phyloP scores from a whole-genome alignment of 2,797 vertebrate species.

The Streptopelia turtur region DNA sequence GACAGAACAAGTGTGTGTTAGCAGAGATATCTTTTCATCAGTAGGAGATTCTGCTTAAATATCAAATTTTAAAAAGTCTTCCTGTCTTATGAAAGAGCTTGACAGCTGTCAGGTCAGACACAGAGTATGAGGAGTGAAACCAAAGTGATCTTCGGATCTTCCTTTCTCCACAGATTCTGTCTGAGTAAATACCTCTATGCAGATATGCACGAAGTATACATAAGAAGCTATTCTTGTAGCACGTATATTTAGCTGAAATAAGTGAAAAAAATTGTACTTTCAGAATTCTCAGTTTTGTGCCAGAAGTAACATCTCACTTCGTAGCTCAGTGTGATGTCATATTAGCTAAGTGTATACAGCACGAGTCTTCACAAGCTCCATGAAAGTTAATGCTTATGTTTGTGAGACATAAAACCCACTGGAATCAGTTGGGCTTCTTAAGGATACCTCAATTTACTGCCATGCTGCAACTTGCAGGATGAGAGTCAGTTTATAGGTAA shows the following conservation, averaged over 20 bases:
- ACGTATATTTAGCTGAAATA: neutral
- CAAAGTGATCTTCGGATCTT: neutral
- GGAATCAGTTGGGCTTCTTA: neutral
- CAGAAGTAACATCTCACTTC: neutral
- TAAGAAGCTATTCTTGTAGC: neutral
- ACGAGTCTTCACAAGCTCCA: neutral
- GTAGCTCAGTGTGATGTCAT: neutral
- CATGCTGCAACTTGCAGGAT: neutral
- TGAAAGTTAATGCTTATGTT: neutral
- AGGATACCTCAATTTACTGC: neutral
- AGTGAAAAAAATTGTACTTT: neutral
- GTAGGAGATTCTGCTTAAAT: slow-evolving; percentile 15
- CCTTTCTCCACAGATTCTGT: neutral
- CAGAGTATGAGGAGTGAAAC: neutral
- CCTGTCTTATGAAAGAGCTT: neutral
- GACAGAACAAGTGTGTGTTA: neutral
- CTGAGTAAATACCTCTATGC: neutral
- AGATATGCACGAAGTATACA: neutral
- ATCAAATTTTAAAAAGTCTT: neutral
- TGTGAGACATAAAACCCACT: neutral
- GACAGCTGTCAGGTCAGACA: slow-evolving; percentile 17
- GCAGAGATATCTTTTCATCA: neutral
- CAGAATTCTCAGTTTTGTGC: neutral
- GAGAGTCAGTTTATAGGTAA: neutral
- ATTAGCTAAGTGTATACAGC: neutral